phyloP scores from a whole-genome alignment of 2,797 vertebrate genomes.

The Halcyon smyrnensis region DNA sequence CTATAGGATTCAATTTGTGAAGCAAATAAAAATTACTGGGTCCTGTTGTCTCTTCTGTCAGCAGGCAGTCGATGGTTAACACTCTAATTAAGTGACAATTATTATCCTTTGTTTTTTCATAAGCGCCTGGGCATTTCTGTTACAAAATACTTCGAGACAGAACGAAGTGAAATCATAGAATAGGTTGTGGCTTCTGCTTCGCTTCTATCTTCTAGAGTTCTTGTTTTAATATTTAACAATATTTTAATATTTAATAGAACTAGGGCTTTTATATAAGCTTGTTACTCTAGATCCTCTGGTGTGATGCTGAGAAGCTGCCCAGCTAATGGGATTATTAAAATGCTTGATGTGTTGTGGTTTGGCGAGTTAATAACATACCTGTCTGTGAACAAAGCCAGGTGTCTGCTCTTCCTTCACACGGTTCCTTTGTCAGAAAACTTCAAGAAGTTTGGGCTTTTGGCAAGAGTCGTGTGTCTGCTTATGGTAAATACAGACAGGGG shows the following conservation, averaged over 20 bases:
- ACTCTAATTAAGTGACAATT: background rate
- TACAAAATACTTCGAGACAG: conserved; percentile 8
- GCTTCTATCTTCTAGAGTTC: conserved; percentile 23
- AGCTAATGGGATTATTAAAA: background rate
- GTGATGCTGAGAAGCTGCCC: background rate
- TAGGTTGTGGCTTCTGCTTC: background rate
- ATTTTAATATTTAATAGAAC: conserved; percentile 50
- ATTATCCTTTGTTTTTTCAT: background rate
- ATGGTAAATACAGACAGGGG: fast-evolving
- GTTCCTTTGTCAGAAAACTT: background rate
- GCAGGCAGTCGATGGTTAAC: background rate
- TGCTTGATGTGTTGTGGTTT: background rate
- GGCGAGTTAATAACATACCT: background rate
- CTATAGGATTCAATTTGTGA: background rate
- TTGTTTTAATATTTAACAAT: conserved; percentile 68
- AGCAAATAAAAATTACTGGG: background rate
- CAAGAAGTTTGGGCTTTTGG: fast-evolving
- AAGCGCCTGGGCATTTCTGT: background rate
- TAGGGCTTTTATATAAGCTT: background rate
- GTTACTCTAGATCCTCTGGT: background rate
- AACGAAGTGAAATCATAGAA: background rate
- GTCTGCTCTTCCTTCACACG: background rate
- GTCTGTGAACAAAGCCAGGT: background rate
- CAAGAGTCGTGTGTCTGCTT: fast-evolving
- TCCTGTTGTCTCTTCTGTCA: background rate